Percentiles rank a stretch among this genome's conserved stretches.
phyloP scores from a whole-genome alignment of 2,113 vertebrate species.

The Perognathus longimembris region DNA sequence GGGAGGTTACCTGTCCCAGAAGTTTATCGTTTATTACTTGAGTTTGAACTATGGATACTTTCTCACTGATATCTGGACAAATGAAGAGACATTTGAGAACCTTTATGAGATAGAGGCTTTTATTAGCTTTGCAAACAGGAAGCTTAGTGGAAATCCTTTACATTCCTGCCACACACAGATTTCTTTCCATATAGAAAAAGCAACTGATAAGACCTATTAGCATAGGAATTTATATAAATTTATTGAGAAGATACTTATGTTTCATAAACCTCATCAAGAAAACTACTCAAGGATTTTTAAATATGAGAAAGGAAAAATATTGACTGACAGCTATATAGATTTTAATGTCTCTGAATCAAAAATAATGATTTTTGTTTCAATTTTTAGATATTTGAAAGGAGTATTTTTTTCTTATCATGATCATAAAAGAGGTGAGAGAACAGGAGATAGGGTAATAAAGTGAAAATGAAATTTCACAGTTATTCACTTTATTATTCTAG shows the following conservation, averaged over 20 bases:
- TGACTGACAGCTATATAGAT: neutral
- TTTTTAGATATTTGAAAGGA: neutral
- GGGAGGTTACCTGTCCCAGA: neutral
- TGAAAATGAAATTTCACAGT: neutral
- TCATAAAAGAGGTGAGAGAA: neutral
- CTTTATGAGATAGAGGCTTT: neutral
- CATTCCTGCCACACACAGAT: too few relatives aligned
- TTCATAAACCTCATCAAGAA: neutral
- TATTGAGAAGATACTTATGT: neutral
- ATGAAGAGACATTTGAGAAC: neutral
- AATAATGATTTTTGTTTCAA: neutral
- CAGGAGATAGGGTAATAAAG: neutral
- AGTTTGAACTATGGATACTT: rapidly evolving
- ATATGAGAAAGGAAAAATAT: neutral
- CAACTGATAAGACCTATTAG: neutral
- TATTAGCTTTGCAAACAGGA: neutral
- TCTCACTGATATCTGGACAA: neutral
- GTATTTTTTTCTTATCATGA: neutral
- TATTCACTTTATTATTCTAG: neutral
- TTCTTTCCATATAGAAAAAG: too few relatives aligned
- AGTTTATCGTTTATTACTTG: neutral
- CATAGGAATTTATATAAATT: neutral
- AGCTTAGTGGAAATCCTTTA: too few relatives aligned
- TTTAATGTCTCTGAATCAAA: neutral
- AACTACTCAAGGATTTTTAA: neutral